Base-by-base conservation (phyloP, 2,797 vertebrate species). In the Delichon dasypus region DNA sequence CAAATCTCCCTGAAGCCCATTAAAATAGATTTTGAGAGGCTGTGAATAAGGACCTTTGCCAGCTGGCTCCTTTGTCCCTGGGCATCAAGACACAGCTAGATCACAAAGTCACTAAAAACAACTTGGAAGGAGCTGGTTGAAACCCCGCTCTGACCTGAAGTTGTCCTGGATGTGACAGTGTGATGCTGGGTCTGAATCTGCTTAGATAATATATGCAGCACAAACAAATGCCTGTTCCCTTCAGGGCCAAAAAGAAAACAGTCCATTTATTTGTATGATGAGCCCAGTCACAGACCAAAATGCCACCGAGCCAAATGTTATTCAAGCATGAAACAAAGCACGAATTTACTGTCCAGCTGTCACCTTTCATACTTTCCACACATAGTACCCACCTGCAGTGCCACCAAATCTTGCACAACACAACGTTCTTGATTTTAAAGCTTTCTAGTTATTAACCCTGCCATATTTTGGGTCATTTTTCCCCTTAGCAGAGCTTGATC, bases 251-350 rank as follows among this genome's bases (percentile, higher is more conserved):
- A 88, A 94, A 75, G 55, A 93, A 93, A 89, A 93, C 40, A 90
- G 40, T 78, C 54, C n/a, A 72, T 94, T 95, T 94, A 94, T 94
- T 91, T 77, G 50, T 88, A 65, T 54, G 89, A 85, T 50, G 70
- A 94, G 29, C 53, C 76, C 88, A 90, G 55, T 64, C 70, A 78
- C 73, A 91, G 44, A 93, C 44, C 73, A 92, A 92, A 96, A 94
- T 55, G 40, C 82, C 88, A 94, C 80, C 81, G 88, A 96, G 55
- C 79, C 73, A 94, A 95, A 83, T 70, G 48, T 34, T 91, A 86
- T 89, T 94, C 83, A 86, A 86, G 90, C 94, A 84, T 88, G 81
- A 91, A 94, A 65, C 53, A 85, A 95, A 93, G 40, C 55, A 60
- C 42, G 53, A 90, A 88, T 93, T 88, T 94, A 86, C 48, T 66